Base-by-base conservation (phyloP, 1,140 invertebrate species). In the Stenopsyche tienmushanensis region DNA sequence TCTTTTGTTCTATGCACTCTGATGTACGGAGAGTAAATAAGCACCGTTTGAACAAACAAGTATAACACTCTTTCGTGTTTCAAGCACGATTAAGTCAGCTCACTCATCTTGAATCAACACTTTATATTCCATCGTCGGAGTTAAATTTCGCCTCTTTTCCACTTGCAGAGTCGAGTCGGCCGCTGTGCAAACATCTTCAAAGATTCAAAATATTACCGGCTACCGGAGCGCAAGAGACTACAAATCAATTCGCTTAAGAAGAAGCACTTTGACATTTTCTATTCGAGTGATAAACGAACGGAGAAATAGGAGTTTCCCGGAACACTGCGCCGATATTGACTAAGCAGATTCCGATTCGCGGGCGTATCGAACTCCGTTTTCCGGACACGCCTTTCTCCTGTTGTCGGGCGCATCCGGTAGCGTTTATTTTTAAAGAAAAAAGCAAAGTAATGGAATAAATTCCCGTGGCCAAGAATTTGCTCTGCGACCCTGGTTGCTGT, bases 271-370 rank as follows among this genome's bases (percentile, higher is more conserved):
- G 65, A 67, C 65, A 67, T 64, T 65, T 69, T 62, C 63, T 44
- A 65, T 69, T 64, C 67, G 55, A 55, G 62, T 69, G 67, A 69
- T 65, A 69, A 69, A 69, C 67, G 65, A 58, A 67, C 45, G 52
- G 50, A 57, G 65, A 63, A 67, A 67, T 63, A 63, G 55, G 65
- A 67, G 52, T 67, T 58, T 17, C 25, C 52, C 41, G n/a, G 10
- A 54, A 65, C 60, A 62, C 34, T 52, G 50, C 26, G 54, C 24
- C 42, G 67, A 57, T 69, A 69, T 65, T 65, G 67, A 62, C 55
- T 65, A 65, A 69, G 62, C 67, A 62, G 63, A 65, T 64, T 58
- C 45, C 39, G 20, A 57, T 58, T 41, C 29, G 66, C 62, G 25
- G 34, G 39, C 50, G 65, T 41, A 58, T 63, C 50, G 63, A 62